Conservation (phyloP, 1,140 invertebrate genomes). For the Tachypleus tridentatus region DNA sequence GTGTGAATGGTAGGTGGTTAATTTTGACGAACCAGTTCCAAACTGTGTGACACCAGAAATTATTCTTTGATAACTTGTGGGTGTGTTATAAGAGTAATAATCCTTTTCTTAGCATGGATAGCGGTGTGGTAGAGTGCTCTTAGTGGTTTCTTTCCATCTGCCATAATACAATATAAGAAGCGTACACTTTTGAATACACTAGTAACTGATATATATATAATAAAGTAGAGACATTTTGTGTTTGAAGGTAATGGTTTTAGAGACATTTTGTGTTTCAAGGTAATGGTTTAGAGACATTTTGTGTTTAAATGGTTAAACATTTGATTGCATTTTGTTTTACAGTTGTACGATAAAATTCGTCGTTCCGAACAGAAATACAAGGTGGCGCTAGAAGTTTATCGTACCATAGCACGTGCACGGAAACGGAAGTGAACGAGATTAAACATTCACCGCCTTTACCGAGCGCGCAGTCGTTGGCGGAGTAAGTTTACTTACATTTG, state of each 20-base stretch:
- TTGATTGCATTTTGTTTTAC: constrained; percentile 4
- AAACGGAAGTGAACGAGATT: constrained; percentile 42
- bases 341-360: constrained; percentile 66
- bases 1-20: too few relatives aligned
- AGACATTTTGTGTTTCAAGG: too few relatives aligned
- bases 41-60: too few relatives aligned
- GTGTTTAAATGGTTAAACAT: too few relatives aligned
- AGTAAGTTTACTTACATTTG: too few relatives aligned
- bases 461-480: too few relatives aligned
- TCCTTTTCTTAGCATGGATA: background rate
- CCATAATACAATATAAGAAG: background rate
- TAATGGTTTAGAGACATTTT: too few relatives aligned
- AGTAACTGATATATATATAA: background rate
- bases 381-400: constrained; percentile 68
- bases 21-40: too few relatives aligned
- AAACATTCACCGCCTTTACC: too few relatives aligned
- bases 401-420: constrained; percentile 65
- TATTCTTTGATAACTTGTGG: too few relatives aligned
- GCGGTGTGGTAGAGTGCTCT: background rate
- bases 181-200: background rate
- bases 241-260: background rate
- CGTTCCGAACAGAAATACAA: constrained; percentile 69
- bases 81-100: background rate
- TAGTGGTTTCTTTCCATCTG: background rate
- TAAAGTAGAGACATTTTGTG: background rate